Evolutionary conservation across 2,113 vertebrate genomes (phyloP).

Genomic region (Oreochromis tanganicae): DNA sequence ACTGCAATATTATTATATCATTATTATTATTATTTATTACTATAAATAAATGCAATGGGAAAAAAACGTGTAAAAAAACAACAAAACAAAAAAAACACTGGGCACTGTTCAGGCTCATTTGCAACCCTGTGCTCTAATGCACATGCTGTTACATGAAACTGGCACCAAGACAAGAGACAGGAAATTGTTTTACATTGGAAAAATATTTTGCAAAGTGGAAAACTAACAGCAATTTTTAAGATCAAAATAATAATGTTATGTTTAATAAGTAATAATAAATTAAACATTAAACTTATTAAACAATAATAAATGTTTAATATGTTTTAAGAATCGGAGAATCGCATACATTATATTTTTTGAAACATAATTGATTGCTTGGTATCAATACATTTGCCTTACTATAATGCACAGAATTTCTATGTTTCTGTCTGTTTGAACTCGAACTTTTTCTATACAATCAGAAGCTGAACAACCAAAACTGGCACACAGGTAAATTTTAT

Average conservation of each 20-base stretch:
- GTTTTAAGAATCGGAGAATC: neutral
- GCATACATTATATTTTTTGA: accelerated
- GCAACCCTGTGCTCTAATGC: neutral
- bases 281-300: too few species aligned
- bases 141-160: too few species aligned
- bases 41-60: neutral
- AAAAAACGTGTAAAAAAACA: neutral
- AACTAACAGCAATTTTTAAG: neutral
- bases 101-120: accelerated
- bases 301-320: too few species aligned
- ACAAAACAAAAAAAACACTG: accelerated
- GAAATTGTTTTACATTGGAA: neutral
- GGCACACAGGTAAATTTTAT: neutral
- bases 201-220: neutral
- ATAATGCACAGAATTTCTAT: too few species aligned
- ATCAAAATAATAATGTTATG: neutral
- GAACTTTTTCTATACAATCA: neutral
- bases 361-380: neutral
- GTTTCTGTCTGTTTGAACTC: too few species aligned
- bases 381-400: neutral
- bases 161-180: neutral
- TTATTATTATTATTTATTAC: neutral
- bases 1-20: neutral
- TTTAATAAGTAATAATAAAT: neutral
- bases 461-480: neutral